Percentiles rank a stretch among this genome's conserved stretches.
Conservation (phyloP, 2,888 invertebrate species). For the Seladonia tumulorum region DNA sequence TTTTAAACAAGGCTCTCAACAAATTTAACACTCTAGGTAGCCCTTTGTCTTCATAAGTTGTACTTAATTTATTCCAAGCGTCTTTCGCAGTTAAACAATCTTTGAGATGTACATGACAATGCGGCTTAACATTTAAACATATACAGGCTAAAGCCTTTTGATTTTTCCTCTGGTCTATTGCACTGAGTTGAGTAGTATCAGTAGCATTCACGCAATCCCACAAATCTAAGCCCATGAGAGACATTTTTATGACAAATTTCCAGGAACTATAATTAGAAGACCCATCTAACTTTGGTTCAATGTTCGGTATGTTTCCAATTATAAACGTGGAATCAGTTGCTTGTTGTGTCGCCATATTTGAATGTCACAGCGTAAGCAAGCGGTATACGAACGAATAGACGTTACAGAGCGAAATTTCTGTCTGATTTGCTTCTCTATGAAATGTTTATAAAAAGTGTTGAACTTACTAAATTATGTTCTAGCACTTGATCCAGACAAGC, state of each 20-base stretch:
- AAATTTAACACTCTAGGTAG: constrained; percentile 6
- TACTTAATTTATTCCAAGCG: constrained; percentile 2
- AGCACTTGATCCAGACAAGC: no score
- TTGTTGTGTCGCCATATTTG: no score
- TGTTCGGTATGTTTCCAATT: constrained; percentile 13
- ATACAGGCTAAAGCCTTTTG: background rate
- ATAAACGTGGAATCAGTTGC: no score
- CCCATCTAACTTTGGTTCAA: background rate
- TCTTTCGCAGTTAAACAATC: background rate
- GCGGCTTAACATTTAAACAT: background rate
- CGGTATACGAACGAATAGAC: no score
- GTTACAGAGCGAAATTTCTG: no score
- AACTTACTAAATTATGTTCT: no score
- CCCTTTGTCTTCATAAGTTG: constrained; percentile 22
- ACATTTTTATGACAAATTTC: constrained; percentile 9
- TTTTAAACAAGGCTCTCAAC: background rate
- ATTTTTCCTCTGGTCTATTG: background rate
- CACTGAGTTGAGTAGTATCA: no score
- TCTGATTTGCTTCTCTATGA: no score
- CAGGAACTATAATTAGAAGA: background rate
- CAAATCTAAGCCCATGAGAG: background rate
- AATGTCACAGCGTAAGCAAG: no score
- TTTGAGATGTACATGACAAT: background rate
- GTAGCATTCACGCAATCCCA: background rate
- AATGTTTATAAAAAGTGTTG: no score